Base-by-base conservation (phyloP, 2,888 invertebrate genomes). In the Escarpia spicata region DNA sequence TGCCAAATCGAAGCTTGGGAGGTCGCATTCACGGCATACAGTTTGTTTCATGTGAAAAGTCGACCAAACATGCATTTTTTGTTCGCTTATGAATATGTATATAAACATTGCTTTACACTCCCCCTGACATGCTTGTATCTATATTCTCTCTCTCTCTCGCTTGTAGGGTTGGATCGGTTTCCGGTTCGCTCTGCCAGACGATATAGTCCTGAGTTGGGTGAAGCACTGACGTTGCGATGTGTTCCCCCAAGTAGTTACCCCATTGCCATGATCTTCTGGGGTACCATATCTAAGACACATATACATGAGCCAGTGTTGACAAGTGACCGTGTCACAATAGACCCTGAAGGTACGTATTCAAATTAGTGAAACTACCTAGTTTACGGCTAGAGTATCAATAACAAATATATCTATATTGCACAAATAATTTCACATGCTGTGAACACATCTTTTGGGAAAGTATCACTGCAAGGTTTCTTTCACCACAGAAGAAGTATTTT, bases 251-350 rank as follows among this genome's bases (percentile, higher is more conserved):
- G 98, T 95, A 99, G 99, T 95, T 99, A 98, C 97, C 99, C 99
- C 0, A 98, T 98, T 95, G 99, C 99, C 0, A 98, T 98, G 94
- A 98, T 99, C 1, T 98, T 98, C 97, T 99, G 99, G 99, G 93
- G 94, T 15, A 97, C 99, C 96, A 97, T 98, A 94, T 98, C 98
- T 96, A 97, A 96, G 90, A 93, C 94, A 1, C 95, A 95, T 26
- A 93, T 95, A 19, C 95, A 95, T 93, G 94, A 94, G 12, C 95
- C 95, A 6, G 94, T 96, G 52, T 95, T 96, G 93, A 95, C 95
- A 90, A 95, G 98, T 96, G 98, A 98, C 1, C 97, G 99, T 93
- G 98, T 99, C 98, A 99, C 99, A 19, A 97, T 99, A 93, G 99
- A 99, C 96, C 99, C 99, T 1, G 99, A 99, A 94, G 95, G 96